phyloP scores from a whole-genome alignment of 2,797 vertebrate genomes.

The Eutrigla gurnardus region DNA sequence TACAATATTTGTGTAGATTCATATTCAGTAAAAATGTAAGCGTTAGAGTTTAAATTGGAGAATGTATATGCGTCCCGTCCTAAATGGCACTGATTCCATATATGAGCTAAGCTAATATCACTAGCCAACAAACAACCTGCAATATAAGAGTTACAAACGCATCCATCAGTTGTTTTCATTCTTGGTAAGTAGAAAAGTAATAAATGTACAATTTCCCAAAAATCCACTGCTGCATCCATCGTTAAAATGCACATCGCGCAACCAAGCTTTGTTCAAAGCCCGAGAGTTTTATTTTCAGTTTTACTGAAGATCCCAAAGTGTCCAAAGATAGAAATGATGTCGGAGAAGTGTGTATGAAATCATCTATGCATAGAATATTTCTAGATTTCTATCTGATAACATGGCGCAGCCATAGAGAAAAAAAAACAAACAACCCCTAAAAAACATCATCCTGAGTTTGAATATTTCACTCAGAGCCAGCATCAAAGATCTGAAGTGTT shows the following conservation, averaged over 20 bases:
- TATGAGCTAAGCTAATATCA: not conserved
- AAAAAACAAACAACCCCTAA: not conserved
- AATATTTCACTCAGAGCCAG: constrained; percentile 2
- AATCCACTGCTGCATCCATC: not conserved
- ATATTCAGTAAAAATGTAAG: too few relatives aligned
- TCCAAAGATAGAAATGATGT: constrained; percentile 8
- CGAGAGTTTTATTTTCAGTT: not conserved
- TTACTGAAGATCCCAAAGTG: constrained; percentile 10
- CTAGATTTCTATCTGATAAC: constrained; percentile 26
- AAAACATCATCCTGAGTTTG: constrained; percentile 2
- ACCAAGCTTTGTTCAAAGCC: constrained; percentile 2
- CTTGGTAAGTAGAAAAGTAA: not conserved
- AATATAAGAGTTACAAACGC: not conserved
- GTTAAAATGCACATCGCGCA: constrained; percentile 1
- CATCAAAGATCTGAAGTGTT: not conserved
- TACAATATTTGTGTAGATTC: not conserved
- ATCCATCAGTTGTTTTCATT: not conserved
- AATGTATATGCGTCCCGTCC: not conserved
- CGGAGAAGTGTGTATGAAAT: constrained; percentile 14
- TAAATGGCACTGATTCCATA: constrained; percentile 1
- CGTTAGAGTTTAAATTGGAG: not conserved
- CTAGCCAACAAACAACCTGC: not conserved
- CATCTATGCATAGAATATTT: constrained; percentile 7
- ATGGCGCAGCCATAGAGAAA: not conserved
- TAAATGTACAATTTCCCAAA: not conserved